Evolutionary conservation across 1,140 invertebrate species (phyloP).

Genomic region (Drosophila orena): DNA sequence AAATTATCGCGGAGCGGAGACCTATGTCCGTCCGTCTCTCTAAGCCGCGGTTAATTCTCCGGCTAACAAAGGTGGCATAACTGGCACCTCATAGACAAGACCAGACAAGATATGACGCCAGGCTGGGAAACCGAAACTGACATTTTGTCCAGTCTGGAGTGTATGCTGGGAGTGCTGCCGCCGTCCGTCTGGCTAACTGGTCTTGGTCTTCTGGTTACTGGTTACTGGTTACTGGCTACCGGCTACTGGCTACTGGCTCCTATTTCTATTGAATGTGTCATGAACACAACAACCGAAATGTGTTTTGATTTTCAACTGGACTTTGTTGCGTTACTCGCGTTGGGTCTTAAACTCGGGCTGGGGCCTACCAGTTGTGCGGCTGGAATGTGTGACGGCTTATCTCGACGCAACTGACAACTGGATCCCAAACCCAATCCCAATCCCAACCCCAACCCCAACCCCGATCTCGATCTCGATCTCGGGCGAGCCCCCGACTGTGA

Average conservation of each 20-base stretch:
- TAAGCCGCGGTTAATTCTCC: constrained; percentile 43
- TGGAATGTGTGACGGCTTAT: constrained; percentile 84
- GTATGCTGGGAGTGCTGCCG: constrained; percentile 23
- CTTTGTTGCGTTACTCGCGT: constrained; percentile 65
- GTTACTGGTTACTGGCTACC: constrained; percentile 63
- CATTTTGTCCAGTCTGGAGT: constrained; percentile 60
- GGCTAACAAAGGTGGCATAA: constrained; percentile 74
- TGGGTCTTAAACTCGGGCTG: constrained; percentile 23
- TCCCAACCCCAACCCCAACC: constrained; percentile 35
- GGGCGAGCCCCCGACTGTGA: constrained; percentile 66
- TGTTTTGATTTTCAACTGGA: constrained; percentile 81
- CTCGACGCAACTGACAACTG: constrained; percentile 81
- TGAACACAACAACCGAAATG: constrained; percentile 50
- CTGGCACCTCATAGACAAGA: constrained; percentile 74
- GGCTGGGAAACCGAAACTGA: constrained; percentile 56
- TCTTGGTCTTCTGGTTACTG: constrained; percentile 13
- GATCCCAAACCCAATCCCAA: constrained; percentile 53
- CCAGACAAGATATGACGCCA: constrained; percentile 43
- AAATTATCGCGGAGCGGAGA: constrained; percentile 35
- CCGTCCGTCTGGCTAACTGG: constrained; percentile 50
- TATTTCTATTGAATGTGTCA: constrained; percentile 83
- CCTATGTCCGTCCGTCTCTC: background rate
- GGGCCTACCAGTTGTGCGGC: constrained; percentile 40
- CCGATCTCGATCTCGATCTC: constrained; percentile 25
- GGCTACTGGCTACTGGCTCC: constrained; percentile 60